Base-by-base conservation (phyloP, 2,888 invertebrate genomes). In the Yponomeuta cagnagella region DNA sequence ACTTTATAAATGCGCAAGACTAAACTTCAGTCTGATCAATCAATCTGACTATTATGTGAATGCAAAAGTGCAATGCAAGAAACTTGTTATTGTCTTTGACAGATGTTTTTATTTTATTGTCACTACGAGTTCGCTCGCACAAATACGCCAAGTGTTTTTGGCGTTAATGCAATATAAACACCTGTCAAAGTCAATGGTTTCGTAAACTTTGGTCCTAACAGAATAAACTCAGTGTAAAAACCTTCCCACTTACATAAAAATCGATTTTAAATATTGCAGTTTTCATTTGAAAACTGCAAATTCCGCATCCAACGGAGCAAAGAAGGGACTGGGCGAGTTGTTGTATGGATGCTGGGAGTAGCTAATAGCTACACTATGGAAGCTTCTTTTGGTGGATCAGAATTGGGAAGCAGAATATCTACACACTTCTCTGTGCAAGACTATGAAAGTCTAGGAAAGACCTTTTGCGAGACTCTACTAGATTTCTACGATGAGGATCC, bases 291-390 rank as follows among this genome's bases (percentile, higher is more conserved):
- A 89, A 96, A 95, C 82, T 98, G 98, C 88, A 98, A 97, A 89
- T 98, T 98, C 86, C 95, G 97, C 81, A 95, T 98, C 76, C 98
- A 98, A 86, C 95, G 97, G 75, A 96, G 96, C 78, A 98, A 98
- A 90, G 98, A 98, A 89, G 98, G 98, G 3, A 98, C 98, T 0
- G 98, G 98, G 8, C 93, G 98, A 72, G 97, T 98, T 10, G 98
- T 98, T 0, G 96, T 98, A 79, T 98, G 98, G 98, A 96, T 98
- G 94, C 94, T 98, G 94, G 98, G 98, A 37, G 96, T 98, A 68
- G 95, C 96, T 72, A 98, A 98, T 80, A 98, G 98, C 85, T 98
- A 97, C 83, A 98, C 98, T 5, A 95, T 98, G 94, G 98, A 98
- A 90, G 98, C 98, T 9, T 98, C 98, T 0, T 97, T 98, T 85